Base-by-base conservation (phyloP, 2,797 vertebrate species). In the Microctenopoma steveboyesi region DNA sequence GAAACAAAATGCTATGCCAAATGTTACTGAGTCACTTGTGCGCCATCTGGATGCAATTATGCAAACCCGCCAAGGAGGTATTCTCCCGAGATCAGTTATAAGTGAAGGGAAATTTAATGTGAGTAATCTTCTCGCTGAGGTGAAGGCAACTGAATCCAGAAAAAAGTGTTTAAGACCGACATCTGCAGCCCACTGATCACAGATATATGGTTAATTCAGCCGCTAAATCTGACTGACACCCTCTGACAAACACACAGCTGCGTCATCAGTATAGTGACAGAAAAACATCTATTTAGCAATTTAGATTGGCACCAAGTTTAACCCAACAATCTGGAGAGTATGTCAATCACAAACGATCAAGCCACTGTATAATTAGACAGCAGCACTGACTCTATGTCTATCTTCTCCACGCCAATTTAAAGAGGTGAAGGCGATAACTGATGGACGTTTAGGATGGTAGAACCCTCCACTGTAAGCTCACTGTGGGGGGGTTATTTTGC, bases 31-130 rank as follows among this genome's bases (percentile, higher is more conserved):
- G 84, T 94, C 93, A 94, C 83, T 88, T 64, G 65, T 56, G 57
- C 48, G 81, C 94, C 93, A 94, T 94, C 92, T 93, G 93, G 92
- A 90, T 86, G 86, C 86, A 86, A 88, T 91, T 91, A 93, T 90
- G 85, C 85, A 86, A 82, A 90, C 82, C 84, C 64, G 42, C 69
- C 84, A 65, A 76, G 83, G 84, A 91, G 90, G 83, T 83, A 80
- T 91, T 89, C 88, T 91, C 87, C 52, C 27, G 81, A 79, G 86
- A 81, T 76, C 72, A 58, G 69, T 84, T 84, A 72, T 71, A 60
- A 70, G 51, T 0, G 2, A 69, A 72, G 65, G 52, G 40, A 61
- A 66, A 77, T 63, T 68, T 60, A 62, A 75, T 35, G 57, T 78
- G 84, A 88, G 80, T 76, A 86, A 90, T 85, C 30, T 52, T 76